Evolutionary conservation across 2,113 vertebrate species (phyloP).

Genomic region (Naja naja): DNA sequence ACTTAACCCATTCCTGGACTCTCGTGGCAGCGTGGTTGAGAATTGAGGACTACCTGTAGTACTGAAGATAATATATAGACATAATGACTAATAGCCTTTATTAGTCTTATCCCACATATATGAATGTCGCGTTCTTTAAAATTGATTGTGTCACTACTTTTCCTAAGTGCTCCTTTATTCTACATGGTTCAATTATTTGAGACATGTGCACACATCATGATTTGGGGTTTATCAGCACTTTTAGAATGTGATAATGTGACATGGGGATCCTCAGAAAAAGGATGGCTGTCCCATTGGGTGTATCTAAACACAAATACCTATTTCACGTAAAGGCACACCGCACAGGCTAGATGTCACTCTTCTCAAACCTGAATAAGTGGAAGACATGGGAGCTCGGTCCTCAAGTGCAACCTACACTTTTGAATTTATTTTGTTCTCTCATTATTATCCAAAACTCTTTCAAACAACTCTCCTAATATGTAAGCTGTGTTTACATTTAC

Average conservation of each 20-base stretch:
- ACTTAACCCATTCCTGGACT: too few relatives aligned
- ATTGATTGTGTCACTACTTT: not conserved
- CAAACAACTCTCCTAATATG: not conserved
- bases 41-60: too few relatives aligned
- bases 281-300: not conserved
- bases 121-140: not conserved
- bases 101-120: not conserved
- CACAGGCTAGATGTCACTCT: not conserved
- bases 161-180: not conserved
- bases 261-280: not conserved
- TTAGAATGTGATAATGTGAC: not conserved
- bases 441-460: not conserved
- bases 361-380: not conserved
- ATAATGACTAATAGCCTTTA: not conserved
- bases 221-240: not conserved
- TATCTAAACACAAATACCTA: not conserved
- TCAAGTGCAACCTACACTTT: not conserved
- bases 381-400: not conserved
- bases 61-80: not conserved
- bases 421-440: not conserved
- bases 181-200: constrained; percentile 15
- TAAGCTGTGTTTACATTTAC: not conserved
- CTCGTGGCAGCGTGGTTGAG: too few relatives aligned
- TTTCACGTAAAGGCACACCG: not conserved
- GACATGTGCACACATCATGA: not conserved